Evolutionary conservation across 2,888 invertebrate species (phyloP), one percentile per base, ranked within the genome.

Genomic region (Arenicola marina): DNA sequence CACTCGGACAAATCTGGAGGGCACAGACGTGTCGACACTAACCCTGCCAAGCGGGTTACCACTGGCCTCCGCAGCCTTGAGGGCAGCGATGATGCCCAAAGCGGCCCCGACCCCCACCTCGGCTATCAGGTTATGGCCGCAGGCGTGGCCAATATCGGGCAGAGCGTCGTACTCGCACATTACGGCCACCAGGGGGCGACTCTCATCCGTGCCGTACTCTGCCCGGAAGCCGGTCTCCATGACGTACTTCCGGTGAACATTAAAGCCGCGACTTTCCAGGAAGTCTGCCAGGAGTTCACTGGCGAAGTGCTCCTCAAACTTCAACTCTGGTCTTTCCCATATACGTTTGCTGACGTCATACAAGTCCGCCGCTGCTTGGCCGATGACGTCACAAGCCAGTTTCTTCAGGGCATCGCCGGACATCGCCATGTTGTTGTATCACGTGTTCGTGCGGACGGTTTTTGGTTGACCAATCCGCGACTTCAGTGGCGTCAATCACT

Each of bases 91-190:
- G 51, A 69, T 51, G 18, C 67, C 69, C 1, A 69, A 15, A 4
- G 53, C 65, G 4, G 69, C 69, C 28, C 56, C 67, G 1, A 61
- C 57, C 11, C 66, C 69, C 11, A 60, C 63, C 43, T 69, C 69
- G 3, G 69, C 67, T 7, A 69, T 69, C 51, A 69, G 57, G 51
- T 69, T 69, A 44, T 69, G 69, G 7, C 69, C 69, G 33, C 69
- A 69, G n/a, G 67, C 69, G 32, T 69, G 69, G n/a, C 69, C 67
- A 11, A 67, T 62, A 4, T 59, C 65, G 2, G 67, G 67, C 21
- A 67, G 60, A 24, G 67, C 65, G 46, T 83, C 83, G 65, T 83
- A 83, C 65, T 83, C 83, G 67, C 82, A 82, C 26, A 83, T 58
- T 15, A 82, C 71, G 4, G 76, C 78, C 4, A 83, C n/a, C n/a